Conservation (phyloP, 2,797 vertebrate species). For the Macropodus opercularis region DNA sequence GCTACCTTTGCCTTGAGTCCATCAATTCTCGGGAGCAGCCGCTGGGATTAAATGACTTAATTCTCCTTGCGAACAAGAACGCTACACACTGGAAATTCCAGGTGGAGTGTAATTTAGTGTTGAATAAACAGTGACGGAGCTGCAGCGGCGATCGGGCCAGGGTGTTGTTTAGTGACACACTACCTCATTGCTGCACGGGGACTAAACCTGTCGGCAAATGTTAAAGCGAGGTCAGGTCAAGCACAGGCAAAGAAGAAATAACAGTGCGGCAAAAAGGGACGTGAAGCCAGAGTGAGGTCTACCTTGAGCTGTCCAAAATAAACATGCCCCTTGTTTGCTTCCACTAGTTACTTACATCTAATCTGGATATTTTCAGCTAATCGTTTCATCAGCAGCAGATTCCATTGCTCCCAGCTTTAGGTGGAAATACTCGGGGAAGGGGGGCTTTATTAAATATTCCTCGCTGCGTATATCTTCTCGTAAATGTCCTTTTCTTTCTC, state of each 20-base stretch:
- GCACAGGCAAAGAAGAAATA: neutral
- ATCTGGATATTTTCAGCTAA: no score
- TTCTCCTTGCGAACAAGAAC: constrained; percentile 29
- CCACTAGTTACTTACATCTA: no score
- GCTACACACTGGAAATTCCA: constrained; percentile 11
- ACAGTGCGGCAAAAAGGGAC: neutral
- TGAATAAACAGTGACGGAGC: constrained; percentile 27
- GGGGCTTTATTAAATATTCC: no score
- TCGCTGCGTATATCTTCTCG: no score
- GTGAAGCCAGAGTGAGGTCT: constrained; percentile 11
- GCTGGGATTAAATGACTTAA: constrained; percentile 26
- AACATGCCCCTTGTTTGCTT: no score
- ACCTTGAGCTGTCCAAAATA: neutral
- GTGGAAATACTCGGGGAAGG: no score
- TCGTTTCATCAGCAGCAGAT: no score
- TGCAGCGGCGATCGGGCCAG: neutral
- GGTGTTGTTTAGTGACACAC: constrained; percentile 26
- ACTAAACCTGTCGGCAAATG: constrained; percentile 40
- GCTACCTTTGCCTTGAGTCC: constrained; percentile 10
- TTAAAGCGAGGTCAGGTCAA: constrained; percentile 27
- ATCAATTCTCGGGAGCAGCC: constrained; percentile 1
- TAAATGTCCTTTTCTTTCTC: no score
- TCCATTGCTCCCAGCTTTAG: no score
- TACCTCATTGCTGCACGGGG: constrained; percentile 8
- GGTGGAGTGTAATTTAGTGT: constrained; percentile 13